Base-by-base conservation (phyloP, 2,113 vertebrate species). In the Labeo rohita region DNA sequence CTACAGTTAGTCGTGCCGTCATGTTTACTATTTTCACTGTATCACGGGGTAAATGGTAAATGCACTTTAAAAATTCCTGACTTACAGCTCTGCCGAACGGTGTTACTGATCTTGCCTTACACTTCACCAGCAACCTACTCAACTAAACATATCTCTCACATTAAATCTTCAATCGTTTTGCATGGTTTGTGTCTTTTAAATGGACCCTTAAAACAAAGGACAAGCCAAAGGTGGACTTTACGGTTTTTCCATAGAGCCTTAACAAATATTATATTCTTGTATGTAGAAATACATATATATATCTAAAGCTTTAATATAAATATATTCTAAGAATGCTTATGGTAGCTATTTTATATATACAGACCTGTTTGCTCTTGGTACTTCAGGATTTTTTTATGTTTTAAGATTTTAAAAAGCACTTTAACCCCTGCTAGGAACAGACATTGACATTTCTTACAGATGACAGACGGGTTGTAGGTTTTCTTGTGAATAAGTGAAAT, bases 371-470 rank as follows among this genome's bases (percentile, higher is more conserved):
- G 85, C 75, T 83, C 54, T 76, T 87, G 50, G 47, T 86, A 79
- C 83, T 85, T 66, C 11, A 78, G 63, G 47, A 85, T 85, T 87
- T 88, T 88, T 54, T 74, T 75, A 47, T 79, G 84, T 80, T 90
- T 91, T 89, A 7, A 79, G 84, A 39, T 87, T 63, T 72, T 89
- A 47, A 47, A 61, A 79, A 88, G 90, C 92, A 94, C 92, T 91
- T 93, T 92, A 92, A 91, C 76, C 61, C 86, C 82, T 43, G 49
- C 84, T 63, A 86, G 47, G 78, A 45, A 45, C 59, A 18, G 43
- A 49, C 13, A 49, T n/a, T 1, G 11, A 50, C 15, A 34, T 66
- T 49, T 63, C 13, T 65, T 65, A 28, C n/a, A 59, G 59, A 18
- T 28, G 61, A 82, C 10, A 16, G 61, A 82, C 10, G n/a, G 12